Evolutionary conservation across 2,797 vertebrate species (phyloP).

Genomic region (Microhierax caerulescens): DNA sequence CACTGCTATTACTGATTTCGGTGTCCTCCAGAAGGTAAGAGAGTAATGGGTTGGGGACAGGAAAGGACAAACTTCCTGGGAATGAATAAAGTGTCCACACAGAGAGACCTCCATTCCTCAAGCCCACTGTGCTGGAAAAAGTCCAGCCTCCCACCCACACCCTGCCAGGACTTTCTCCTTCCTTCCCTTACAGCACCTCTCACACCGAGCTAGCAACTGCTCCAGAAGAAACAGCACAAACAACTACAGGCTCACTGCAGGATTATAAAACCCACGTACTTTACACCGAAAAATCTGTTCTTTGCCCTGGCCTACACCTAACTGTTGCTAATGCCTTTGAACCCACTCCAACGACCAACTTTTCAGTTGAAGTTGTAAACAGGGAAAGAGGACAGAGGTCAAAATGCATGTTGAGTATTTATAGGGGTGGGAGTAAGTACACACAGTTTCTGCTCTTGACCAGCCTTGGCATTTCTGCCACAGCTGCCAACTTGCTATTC

Average conservation of each 20-base stretch:
- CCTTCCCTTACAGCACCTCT: not conserved
- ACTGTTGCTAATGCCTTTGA: not conserved
- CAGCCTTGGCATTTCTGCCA: not conserved
- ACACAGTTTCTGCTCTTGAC: not conserved
- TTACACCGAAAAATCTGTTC: not conserved
- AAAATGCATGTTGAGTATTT: not conserved
- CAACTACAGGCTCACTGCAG: not conserved
- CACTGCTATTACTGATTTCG: not conserved
- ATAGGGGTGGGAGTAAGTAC: not conserved
- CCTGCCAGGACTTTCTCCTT: not conserved
- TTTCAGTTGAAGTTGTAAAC: not conserved
- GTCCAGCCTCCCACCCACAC: not conserved
- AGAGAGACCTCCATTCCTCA: not conserved
- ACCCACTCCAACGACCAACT: not conserved
- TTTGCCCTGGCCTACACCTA: not conserved
- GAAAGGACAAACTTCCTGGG: not conserved
- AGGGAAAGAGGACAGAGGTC: not conserved
- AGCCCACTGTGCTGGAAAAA: not conserved
- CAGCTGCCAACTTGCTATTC: not conserved
- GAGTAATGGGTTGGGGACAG: accelerated
- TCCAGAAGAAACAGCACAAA: not conserved
- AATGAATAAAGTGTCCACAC: not conserved
- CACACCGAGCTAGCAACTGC: not conserved
- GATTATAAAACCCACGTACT: not conserved
- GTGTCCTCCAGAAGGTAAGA: not conserved